Percentiles rank a stretch among this genome's conserved stretches.
These are phyloP conservation scores for Stenchaetothrips biformis DNA, from an alignment of 2,888 invertebrate genomes.

Conservation along the genomic window DNA sequence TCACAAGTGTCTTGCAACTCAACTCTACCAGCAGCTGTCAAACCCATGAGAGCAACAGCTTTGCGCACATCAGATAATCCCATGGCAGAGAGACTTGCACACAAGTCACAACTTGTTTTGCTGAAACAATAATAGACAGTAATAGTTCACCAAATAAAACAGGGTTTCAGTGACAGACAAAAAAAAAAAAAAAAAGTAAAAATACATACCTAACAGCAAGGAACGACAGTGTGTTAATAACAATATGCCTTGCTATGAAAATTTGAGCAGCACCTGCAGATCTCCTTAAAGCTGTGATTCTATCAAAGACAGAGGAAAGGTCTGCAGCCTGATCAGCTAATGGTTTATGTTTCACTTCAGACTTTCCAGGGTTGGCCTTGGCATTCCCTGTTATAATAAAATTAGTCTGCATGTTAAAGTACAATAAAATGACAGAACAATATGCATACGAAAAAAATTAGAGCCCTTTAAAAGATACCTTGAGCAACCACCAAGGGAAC, in stretches of 20 bases:
- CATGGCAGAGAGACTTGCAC: slow-evolving; percentile 38
- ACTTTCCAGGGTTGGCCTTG: slow-evolving; percentile 37
- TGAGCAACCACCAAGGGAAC: slow-evolving; percentile 45
- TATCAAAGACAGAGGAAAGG: slow-evolving; percentile 48
- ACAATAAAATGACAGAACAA: not conserved
- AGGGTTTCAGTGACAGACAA: too few species aligned
- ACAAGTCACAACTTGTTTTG: slow-evolving; percentile 12
- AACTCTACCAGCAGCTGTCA: slow-evolving; percentile 54
- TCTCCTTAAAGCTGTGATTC: slow-evolving; percentile 51
- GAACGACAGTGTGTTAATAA: slow-evolving; percentile 53
- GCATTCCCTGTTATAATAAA: not conserved
- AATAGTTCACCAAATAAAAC: not conserved
- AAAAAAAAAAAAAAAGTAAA: not conserved
- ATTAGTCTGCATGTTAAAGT: not conserved
- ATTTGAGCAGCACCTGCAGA: slow-evolving; percentile 52
- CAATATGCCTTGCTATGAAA: slow-evolving; percentile 52
- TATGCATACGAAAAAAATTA: not conserved
- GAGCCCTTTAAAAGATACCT: slow-evolving; percentile 27
- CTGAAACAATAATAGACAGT: not conserved
- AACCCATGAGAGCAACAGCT: slow-evolving; percentile 56
- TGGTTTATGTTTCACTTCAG: slow-evolving; percentile 42
- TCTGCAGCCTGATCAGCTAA: slow-evolving; percentile 52
- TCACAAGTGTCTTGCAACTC: slow-evolving; percentile 41
- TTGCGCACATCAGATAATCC: slow-evolving; percentile 56
- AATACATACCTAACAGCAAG: slow-evolving; percentile 45